Evolutionary conservation across 2,797 vertebrate genomes (phyloP), one percentile per base, ranked within the genome.

Genomic region (Sardinella longiceps): DNA sequence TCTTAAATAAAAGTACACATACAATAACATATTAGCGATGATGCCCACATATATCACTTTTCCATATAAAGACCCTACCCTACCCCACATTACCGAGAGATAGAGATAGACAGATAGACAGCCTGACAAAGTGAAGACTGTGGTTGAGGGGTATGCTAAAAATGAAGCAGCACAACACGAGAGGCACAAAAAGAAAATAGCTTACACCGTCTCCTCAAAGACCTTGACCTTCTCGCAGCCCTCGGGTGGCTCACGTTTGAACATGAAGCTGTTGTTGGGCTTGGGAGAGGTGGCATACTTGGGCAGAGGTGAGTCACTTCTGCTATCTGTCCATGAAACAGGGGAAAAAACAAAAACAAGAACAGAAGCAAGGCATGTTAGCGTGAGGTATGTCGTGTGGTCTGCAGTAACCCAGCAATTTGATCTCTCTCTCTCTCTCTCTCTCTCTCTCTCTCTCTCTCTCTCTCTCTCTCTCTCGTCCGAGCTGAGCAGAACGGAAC

Each of bases 221-320:
- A 98, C 98, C 92, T 98, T 99, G 95, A 99, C 97, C 93, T 95
- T 96, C 96, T 99, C 98, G 81, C 98, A 99, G 94, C 98, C 98
- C 95, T 99, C 98, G 74, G 98, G 98, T 93, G 98, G 98, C 93
- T 99, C 97, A 85, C 98, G 96, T 94, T 99, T 99, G 96, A 99
- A 99, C 97, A 97, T 98, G 95, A 97, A 99, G 96, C 98, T 99
- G 97, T 99, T 98, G 97, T 99, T 99, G 84, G 98, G 98, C 95
- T 98, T 99, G 92, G 98, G 98, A 92, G 98, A 99, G 84, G 98
- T 98, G 91, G 98, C 97, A 88, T 98, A 98, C 94, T 97, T 98
- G 91, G 97, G 98, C 87, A 99, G 96, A 91, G 98, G 98, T 93
- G 98, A 99, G 92, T 96, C 96, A 95, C 96, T 97, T 90, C 97